Conservation (phyloP, 2,888 invertebrate species). For the Phyllotreta striolata region DNA sequence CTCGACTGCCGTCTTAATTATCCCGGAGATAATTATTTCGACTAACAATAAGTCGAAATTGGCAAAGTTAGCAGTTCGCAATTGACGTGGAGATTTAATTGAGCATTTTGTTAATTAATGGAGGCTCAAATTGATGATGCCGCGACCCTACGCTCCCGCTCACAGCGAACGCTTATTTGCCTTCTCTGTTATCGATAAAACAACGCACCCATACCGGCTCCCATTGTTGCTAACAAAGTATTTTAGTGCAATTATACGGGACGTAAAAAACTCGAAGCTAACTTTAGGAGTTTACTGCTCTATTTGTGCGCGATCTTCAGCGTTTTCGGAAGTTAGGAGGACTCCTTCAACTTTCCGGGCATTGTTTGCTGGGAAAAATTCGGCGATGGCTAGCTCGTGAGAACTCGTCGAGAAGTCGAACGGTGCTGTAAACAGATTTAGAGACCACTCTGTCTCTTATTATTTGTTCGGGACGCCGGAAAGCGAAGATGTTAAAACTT, state of each 20-base stretch:
- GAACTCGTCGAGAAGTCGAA: constrained; percentile 13
- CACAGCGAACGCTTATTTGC: constrained; percentile 3
- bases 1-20: constrained; percentile 30
- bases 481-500: constrained; percentile 3
- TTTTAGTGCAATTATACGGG: no score
- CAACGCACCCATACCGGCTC: background rate
- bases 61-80: constrained; percentile 39
- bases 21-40: constrained; percentile 37
- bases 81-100: constrained; percentile 43
- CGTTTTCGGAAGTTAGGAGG: constrained; percentile 7
- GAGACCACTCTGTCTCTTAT: constrained; percentile 11
- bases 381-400: constrained; percentile 6
- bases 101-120: constrained; percentile 44
- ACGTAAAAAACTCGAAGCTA: background rate
- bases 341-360: constrained; percentile 5
- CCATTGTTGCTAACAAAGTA: no score
- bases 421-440: constrained; percentile 11
- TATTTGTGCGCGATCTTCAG: background rate
- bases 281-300: constrained; percentile 11
- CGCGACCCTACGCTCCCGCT: background rate
- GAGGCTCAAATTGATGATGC: constrained; percentile 16
- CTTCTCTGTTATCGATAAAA: background rate
- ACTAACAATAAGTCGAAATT: constrained; percentile 39
- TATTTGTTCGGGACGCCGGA: constrained; percentile 8
- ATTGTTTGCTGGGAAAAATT: constrained; percentile 16